Evolutionary conservation across 2,113 vertebrate genomes (phyloP), one percentile per base, ranked within the genome.

Genomic region (Neodon shergylaensis): DNA sequence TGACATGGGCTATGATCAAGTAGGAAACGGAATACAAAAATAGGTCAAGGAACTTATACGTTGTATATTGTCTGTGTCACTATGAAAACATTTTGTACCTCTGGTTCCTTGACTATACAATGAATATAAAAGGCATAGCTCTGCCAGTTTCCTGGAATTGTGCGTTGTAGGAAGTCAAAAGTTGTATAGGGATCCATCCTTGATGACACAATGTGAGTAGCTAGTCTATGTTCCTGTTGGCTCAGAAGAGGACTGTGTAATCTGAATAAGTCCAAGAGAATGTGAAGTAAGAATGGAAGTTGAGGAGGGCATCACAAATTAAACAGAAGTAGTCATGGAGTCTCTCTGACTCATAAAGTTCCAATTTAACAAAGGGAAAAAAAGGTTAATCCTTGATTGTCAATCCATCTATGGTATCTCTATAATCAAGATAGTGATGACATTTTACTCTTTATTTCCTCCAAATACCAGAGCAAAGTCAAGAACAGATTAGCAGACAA

Each of bases 401-500:
- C 54, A 81, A 2, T 11, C 8, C 22, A 90, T 52, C 19, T 21
- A 52, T 93, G 84, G 52, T 96, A 33, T 28, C 87, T 93, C 81
- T 91, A 1, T 0, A 0, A 91, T 82, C 92, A 92, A 93, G 52
- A 66, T 44, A 88, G 93, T 52, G 19, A 1, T 44, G 79, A 7
- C 58, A 78, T 2, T 76, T 92, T 92, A 72, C 39, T 47, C n/a
- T 47, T 87, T 42, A 28, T 16, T 0, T 82, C 65, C 58, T 88
- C 79, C 16, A 92, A 49, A 61, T 54, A 72, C 79, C 58, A 92
- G 66, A 72, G 58, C 22, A 86, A 61, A 95, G 73, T 72, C 88
- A 91, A 97, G 78, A 83, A 66, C 26, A 22, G 58, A 12, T 93
- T 72, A 82, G 81, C 86, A 93, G 79, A 93, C 13, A 14, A 54